These are phyloP conservation scores for Apamea monoglypha DNA, from an alignment of 2,888 invertebrate genomes.

Conservation along the genomic window DNA sequence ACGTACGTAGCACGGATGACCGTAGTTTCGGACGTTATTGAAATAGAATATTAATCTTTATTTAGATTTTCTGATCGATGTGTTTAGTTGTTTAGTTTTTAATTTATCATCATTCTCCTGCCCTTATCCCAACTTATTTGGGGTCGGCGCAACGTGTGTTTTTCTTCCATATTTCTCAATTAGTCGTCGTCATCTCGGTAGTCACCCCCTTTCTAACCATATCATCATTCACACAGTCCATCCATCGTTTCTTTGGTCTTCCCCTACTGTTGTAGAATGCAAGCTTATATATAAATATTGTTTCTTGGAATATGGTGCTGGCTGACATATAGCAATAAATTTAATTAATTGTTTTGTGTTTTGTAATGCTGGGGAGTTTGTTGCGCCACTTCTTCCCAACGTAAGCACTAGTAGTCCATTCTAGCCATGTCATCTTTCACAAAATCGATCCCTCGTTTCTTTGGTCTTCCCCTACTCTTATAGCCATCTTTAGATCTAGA, in stretches of 20 bases:
- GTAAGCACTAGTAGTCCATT: background rate
- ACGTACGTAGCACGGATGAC: constrained; percentile 12
- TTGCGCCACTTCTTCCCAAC: too few species aligned
- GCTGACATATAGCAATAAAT: too few species aligned
- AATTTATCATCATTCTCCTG: background rate
- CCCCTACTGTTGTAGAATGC: too few species aligned
- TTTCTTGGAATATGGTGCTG: too few species aligned
- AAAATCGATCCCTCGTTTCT: background rate
- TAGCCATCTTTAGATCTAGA: background rate
- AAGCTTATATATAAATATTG: too few species aligned
- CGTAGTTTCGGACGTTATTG: background rate
- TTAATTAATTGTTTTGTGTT: too few species aligned
- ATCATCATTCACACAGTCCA: background rate
- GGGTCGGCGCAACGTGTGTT: background rate
- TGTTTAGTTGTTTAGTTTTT: background rate
- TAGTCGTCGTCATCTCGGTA: background rate
- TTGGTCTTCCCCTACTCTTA: background rate
- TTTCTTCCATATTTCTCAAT: background rate
- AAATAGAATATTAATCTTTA: constrained; percentile 16
- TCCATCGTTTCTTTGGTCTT: background rate
- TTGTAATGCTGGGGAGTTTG: too few species aligned
- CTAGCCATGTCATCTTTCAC: background rate
- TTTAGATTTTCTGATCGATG: constrained; percentile 13
- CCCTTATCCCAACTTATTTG: accelerated
- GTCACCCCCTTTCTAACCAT: background rate